Evolutionary conservation across 2,113 vertebrate species (phyloP), one percentile per base, ranked within the genome.

Genomic region (Gallinago jamesoni): DNA sequence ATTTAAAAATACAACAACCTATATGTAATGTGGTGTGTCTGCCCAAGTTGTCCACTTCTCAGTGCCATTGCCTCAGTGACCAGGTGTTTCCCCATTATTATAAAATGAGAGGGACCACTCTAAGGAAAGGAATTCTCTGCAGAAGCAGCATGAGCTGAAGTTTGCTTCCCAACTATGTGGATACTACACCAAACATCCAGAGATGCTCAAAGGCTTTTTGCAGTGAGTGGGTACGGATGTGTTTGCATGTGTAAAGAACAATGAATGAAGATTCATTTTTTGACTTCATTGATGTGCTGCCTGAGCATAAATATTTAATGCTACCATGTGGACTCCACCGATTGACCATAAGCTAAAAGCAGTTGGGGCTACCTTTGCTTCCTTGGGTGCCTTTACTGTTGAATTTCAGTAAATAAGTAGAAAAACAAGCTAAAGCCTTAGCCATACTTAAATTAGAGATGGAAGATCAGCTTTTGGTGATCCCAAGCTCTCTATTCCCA

Each of bases 141-240:
- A 86, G 52, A 52, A 78, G 20, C 22, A 57, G 13, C 7, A n/a
- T 5, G 43, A 50, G 8, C 7, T 30, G 48, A 56, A 70, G 28
- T 41, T 59, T 80, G 12, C 8, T 67, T 53, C 30, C 31, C 50
- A 37, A 2, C 0, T 0, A 20, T 8, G 6, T 23, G 33, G 13
- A 1, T 19, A n/a, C 41, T 8, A 35, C 37, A 56, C 9, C 57
- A 72, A 79, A 62, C 5, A 59, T 18, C 20, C 45, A 43, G 31
- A 2, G 39, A 10, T 7, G 27, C 1, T 37, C 8, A 72, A 73
- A 84, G 25, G 24, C 3, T 52, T 81, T 84, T 68, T 57, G 35
- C 35, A n/a, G 39, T 14, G 22, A 75, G 8, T 0, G 1, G 9
- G 19, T n/a, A 41, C 3, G 9, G 6, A 9, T 18, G 4, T 30